Conservation (phyloP, 2,888 invertebrate genomes). For the Eubasilissa splendida region DNA sequence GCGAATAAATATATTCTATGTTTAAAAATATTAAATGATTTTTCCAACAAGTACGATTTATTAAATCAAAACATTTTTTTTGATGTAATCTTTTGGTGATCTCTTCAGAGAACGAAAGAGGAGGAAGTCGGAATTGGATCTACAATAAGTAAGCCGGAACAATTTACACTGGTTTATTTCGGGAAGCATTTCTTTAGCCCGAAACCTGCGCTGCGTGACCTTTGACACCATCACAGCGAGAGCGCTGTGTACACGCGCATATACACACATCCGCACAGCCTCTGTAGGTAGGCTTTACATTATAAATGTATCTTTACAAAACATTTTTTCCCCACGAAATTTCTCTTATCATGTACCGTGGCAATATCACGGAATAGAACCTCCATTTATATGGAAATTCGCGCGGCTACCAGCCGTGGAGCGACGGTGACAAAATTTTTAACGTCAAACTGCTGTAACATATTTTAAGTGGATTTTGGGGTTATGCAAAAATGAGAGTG, state of each 20-base stretch:
- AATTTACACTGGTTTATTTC: constrained; percentile 21
- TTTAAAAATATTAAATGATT: too few species aligned
- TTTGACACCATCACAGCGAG: neutral
- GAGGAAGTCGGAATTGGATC: neutral
- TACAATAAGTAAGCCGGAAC: neutral
- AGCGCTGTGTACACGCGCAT: too few species aligned
- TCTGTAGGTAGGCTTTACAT: too few species aligned
- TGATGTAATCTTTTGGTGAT: neutral
- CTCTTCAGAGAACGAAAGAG: neutral
- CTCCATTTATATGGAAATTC: constrained; percentile 14
- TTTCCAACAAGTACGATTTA: too few species aligned
- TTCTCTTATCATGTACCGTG: constrained; percentile 17
- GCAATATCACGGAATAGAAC: constrained; percentile 15
- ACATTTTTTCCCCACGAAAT: constrained; percentile 18
- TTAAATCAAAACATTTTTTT: too few species aligned
- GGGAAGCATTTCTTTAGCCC: neutral
- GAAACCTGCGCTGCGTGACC: constrained; percentile 8
- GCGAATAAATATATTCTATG: too few species aligned
- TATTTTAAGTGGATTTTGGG: constrained; percentile 21
- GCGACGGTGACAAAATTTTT: neutral
- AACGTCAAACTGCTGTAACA: constrained; percentile 4
- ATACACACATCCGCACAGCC: too few species aligned
- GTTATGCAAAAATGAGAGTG: constrained; percentile 1
- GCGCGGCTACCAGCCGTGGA: neutral
- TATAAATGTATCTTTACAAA: neutral